Evolutionary conservation across 2,113 vertebrate species (phyloP).

Genomic region (Macheiramphus alcinus): DNA sequence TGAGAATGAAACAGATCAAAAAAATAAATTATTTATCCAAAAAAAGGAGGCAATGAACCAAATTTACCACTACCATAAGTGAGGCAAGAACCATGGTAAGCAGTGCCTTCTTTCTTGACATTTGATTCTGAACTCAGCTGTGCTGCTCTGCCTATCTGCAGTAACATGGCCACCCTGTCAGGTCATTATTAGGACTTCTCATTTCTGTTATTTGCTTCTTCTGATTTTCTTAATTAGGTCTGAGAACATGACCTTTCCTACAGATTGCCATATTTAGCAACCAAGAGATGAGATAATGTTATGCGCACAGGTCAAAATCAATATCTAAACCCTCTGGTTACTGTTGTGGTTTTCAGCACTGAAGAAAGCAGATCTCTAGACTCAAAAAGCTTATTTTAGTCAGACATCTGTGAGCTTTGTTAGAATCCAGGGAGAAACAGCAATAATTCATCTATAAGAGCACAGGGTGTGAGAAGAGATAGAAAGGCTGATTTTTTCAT

Average conservation of each 20-base stretch:
- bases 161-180: neutral
- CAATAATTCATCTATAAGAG: neutral
- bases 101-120: neutral
- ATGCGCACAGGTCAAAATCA: conserved; percentile 15
- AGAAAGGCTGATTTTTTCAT: neutral
- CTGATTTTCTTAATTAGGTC: conserved; percentile 47
- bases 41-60: neutral
- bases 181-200: neutral
- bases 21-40: neutral
- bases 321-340: neutral
- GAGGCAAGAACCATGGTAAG: neutral
- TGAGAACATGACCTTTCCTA: conserved; percentile 29
- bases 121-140: neutral
- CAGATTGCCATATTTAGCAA: conserved; percentile 1
- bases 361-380: neutral
- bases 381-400: neutral
- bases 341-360: neutral
- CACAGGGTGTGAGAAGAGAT: neutral
- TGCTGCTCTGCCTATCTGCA: neutral
- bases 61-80: neutral
- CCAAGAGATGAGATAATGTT: conserved; percentile 4
- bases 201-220: conserved; percentile 32
- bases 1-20: neutral
- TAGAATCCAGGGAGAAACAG: neutral
- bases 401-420: neutral